Percentiles rank a stretch among this genome's conserved stretches.
These are phyloP conservation scores for Rhingia campestris DNA, from an alignment of 2,888 invertebrate species.

Conservation along the genomic window DNA sequence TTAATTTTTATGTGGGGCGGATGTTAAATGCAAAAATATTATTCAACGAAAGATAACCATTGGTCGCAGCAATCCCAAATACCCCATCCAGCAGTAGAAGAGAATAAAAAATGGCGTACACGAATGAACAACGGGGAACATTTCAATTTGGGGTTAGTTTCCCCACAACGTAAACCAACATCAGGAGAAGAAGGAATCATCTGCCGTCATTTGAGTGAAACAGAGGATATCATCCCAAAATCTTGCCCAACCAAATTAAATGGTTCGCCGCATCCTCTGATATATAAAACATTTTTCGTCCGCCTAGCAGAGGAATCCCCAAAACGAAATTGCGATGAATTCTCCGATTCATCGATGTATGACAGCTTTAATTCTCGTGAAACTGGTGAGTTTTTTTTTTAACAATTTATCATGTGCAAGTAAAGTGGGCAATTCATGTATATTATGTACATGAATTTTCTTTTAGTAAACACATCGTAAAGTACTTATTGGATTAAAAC, in stretches of 20 bases:
- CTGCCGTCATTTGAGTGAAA: conserved; percentile 59
- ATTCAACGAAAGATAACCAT: conserved; percentile 74
- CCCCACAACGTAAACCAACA: conserved; percentile 64
- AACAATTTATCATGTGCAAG: not conserved
- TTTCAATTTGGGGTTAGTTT: conserved; percentile 23
- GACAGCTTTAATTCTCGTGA: conserved; percentile 76
- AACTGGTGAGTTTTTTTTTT: conserved; percentile 75
- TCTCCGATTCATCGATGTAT: conserved; percentile 75
- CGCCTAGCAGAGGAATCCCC: conserved; percentile 74
- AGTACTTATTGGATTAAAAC: not conserved
- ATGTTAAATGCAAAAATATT: conserved; percentile 65
- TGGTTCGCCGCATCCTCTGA: conserved; percentile 22
- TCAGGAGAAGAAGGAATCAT: conserved; percentile 54
- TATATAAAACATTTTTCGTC: conserved; percentile 38
- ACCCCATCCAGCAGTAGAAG: conserved; percentile 74
- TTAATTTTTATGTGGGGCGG: conserved; percentile 51
- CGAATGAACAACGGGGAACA: conserved; percentile 73
- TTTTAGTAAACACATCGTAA: not conserved
- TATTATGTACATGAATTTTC: too few species aligned
- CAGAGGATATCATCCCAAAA: conserved; percentile 54
- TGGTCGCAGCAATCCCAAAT: conserved; percentile 64
- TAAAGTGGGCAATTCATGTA: too few species aligned
- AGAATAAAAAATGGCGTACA: conserved; percentile 73
- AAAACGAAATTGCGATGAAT: conserved; percentile 65
- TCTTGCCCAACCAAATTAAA: conserved; percentile 35